Evolutionary conservation across 2,888 invertebrate genomes (phyloP).

Genomic region (Coecobrya sp.): DNA sequence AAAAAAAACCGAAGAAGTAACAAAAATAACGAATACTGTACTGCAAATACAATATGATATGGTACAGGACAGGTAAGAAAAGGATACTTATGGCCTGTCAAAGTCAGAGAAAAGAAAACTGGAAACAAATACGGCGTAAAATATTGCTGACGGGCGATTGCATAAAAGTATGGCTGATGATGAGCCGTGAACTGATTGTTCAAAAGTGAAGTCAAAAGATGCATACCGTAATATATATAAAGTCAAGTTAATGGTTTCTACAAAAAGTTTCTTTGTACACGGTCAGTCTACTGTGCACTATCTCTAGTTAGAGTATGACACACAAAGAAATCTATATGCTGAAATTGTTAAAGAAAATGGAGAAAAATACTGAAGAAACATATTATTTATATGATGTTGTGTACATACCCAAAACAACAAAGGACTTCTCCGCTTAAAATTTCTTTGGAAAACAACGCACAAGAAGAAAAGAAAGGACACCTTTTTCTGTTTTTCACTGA

Average conservation of each 20-base stretch:
- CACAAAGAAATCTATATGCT: background rate
- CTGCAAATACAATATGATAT: background rate
- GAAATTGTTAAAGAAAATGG: slow-evolving; percentile 40
- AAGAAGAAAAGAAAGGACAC: slow-evolving; percentile 9
- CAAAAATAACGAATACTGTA: background rate
- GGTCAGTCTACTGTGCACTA: background rate
- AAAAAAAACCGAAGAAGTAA: slow-evolving; percentile 35
- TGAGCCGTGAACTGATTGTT: slow-evolving; percentile 38
- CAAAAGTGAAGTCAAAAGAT: background rate
- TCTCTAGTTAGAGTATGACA: background rate
- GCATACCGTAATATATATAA: no score
- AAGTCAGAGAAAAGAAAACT: slow-evolving; percentile 6
- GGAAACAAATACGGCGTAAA: slow-evolving; percentile 22
- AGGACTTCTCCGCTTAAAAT: slow-evolving; percentile 39
- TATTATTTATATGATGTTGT: background rate
- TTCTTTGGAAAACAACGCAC: slow-evolving; percentile 24
- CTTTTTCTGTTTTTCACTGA: no score
- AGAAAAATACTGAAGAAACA: background rate
- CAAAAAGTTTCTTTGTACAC: background rate
- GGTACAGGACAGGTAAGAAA: background rate
- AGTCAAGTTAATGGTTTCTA: no score
- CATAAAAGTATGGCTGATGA: slow-evolving; percentile 60
- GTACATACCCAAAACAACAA: slow-evolving; percentile 69
- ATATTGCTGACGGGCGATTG: slow-evolving; percentile 52
- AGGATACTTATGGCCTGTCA: slow-evolving; percentile 4